Evolutionary conservation across 2,888 invertebrate species (phyloP).

Genomic region (Ectemnius continuus): DNA sequence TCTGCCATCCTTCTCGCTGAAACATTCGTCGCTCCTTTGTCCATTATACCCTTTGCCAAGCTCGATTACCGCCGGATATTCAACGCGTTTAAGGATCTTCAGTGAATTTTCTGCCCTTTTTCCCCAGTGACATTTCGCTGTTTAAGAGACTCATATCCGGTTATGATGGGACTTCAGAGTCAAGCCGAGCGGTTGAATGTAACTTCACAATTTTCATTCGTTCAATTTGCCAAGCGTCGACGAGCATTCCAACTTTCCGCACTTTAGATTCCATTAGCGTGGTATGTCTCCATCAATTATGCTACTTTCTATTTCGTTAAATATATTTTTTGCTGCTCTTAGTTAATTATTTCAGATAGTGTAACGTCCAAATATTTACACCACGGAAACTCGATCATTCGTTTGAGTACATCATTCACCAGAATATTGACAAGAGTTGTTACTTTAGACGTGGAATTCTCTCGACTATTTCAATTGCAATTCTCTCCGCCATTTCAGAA

Average conservation of each 20-base stretch:
- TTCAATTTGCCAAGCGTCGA: neutral
- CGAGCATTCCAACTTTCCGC: neutral
- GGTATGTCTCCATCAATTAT: neutral
- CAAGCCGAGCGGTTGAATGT: no score
- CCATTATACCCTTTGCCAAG: constrained; percentile 1
- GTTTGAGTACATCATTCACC: constrained; percentile 34
- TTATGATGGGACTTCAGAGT: no score
- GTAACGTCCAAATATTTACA: constrained; percentile 62
- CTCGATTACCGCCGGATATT: constrained; percentile 5
- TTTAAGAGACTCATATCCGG: no score
- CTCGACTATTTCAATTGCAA: neutral
- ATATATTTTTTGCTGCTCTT: constrained; percentile 19
- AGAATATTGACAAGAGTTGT: constrained; percentile 62
- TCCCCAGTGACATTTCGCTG: no score
- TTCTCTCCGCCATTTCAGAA: constrained; percentile 21
- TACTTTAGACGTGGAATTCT: constrained; percentile 49
- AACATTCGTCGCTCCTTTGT: neutral
- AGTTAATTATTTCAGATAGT: constrained; percentile 66
- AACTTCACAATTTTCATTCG: neutral
- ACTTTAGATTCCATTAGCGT: neutral
- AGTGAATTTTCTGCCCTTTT: no score
- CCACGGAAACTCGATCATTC: constrained; percentile 50
- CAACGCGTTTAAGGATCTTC: neutral
- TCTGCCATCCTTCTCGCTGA: neutral
- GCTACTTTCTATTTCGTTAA: constrained; percentile 23